Evolutionary conservation across 2,797 vertebrate species (phyloP).

Genomic region (Aselliscus stoliczkanus): DNA sequence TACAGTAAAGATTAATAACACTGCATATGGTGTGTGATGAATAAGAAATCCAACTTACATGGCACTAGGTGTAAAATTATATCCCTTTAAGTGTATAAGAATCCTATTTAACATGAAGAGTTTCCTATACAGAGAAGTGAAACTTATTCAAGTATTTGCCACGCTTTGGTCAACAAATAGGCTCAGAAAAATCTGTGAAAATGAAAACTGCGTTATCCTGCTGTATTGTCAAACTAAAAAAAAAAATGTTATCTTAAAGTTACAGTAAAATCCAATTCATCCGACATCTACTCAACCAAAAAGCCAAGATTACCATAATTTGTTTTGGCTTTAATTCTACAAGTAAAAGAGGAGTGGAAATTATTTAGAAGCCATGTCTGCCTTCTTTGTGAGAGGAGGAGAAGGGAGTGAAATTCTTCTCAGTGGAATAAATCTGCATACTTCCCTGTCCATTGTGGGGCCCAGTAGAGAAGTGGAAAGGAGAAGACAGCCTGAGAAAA

Average conservation of each 20-base stretch:
- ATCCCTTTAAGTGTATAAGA: background rate
- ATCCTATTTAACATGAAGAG: conserved; percentile 10
- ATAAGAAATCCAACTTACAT: conserved; percentile 30
- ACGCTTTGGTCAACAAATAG: background rate
- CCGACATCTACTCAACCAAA: conserved; percentile 41
- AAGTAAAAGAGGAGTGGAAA: conserved; percentile 36
- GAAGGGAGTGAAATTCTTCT: conserved; percentile 6
- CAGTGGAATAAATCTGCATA: background rate
- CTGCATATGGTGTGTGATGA: conserved; percentile 36
- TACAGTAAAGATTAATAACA: conserved; percentile 65
- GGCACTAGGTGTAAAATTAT: conserved; percentile 22
- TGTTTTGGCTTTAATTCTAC: conserved; percentile 39
- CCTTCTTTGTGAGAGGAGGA: background rate
- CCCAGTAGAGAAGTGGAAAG: background rate
- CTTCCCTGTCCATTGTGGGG: background rate
- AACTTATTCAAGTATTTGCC: conserved; percentile 26
- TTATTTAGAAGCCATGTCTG: conserved; percentile 36
- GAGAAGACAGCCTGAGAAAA: background rate
- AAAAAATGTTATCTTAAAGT: conserved; percentile 53
- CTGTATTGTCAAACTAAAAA: background rate
- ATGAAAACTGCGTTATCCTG: conserved; percentile 4
- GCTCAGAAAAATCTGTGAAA: conserved; percentile 47
- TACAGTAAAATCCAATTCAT: conserved; percentile 31
- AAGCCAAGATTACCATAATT: background rate
- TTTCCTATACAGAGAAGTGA: conserved; percentile 42